Evolutionary conservation across 2,113 vertebrate genomes (phyloP).

Genomic region (Egretta garzetta): DNA sequence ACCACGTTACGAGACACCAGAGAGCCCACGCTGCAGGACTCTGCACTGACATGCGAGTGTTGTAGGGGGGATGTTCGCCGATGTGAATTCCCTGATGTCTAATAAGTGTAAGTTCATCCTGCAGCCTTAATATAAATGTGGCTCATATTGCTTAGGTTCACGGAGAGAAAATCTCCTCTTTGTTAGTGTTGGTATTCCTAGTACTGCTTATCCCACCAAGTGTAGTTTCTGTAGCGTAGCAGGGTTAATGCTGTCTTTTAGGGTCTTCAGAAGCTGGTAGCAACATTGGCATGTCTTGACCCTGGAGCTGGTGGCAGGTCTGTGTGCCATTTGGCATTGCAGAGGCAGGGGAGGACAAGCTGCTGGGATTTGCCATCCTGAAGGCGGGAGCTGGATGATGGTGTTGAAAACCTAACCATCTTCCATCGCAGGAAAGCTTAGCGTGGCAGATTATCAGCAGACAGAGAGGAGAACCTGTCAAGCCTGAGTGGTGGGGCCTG

Average conservation of each 20-base stretch:
- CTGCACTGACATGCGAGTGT: neutral
- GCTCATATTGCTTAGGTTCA: neutral
- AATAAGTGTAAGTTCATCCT: neutral
- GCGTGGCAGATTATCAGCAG: neutral
- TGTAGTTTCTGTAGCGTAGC: neutral
- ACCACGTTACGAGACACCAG: neutral
- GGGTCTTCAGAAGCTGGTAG: neutral
- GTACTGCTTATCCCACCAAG: neutral
- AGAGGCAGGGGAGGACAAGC: neutral
- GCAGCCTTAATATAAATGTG: neutral
- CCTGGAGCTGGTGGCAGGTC: neutral
- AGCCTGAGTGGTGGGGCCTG: neutral
- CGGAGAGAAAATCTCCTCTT: neutral
- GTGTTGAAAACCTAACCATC: neutral
- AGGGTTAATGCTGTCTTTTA: neutral
- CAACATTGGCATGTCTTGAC: neutral
- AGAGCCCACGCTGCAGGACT: neutral
- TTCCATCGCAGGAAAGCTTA: accelerated
- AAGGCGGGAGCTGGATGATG: neutral
- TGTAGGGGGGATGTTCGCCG: neutral
- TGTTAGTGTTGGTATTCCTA: neutral
- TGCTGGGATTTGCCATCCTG: neutral
- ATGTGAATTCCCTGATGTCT: neutral
- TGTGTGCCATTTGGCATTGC: accelerated
- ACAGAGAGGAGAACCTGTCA: neutral